A percentile compares a stretch with the other conserved stretches of the same genome.
These are phyloP conservation scores for Oedothorax gibbosus DNA, from an alignment of 1,140 invertebrate species.

Conservation along the genomic window DNA sequence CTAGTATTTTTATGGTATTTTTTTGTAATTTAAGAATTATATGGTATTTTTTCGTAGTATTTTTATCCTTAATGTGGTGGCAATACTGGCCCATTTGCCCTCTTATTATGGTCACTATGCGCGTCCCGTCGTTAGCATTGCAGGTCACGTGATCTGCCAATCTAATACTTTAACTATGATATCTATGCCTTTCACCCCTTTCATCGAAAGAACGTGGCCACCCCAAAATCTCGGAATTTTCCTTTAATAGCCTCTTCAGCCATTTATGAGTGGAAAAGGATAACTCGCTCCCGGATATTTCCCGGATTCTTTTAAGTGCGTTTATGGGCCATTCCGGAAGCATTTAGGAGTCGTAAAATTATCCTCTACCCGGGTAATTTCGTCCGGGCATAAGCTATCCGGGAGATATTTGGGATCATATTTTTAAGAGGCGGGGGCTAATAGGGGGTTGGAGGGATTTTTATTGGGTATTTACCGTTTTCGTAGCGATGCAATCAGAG, in stretches of 20 bases:
- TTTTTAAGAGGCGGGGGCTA: constrained; percentile 43
- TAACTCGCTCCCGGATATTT: constrained; percentile 44
- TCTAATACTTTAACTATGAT: too few species aligned
- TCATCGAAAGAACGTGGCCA: not conserved
- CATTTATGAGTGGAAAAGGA: constrained; percentile 8
- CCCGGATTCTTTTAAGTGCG: constrained; percentile 52
- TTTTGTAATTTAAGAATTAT: too few species aligned
- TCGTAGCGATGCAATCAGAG: too few species aligned
- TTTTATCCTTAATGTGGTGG: too few species aligned
- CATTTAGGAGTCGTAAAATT: constrained; percentile 56
- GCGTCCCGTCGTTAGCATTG: too few species aligned
- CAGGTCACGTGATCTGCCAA: too few species aligned
- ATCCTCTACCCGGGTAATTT: constrained; percentile 45
- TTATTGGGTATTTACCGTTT: too few species aligned
- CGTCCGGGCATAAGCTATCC: constrained; percentile 18
- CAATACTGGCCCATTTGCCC: too few species aligned
- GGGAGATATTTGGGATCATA: constrained; percentile 42
- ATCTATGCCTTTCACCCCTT: not conserved
- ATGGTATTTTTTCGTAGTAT: too few species aligned
- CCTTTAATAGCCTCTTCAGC: constrained; percentile 20
- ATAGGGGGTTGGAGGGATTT: not conserved
- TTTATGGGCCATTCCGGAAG: constrained; percentile 49
- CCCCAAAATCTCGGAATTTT: constrained; percentile 36
- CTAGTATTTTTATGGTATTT: too few species aligned
- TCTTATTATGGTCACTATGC: too few species aligned